Percentiles rank a stretch among this genome's conserved stretches.
phyloP scores from a whole-genome alignment of 2,113 vertebrate genomes.

The Lepisosteus osseus region DNA sequence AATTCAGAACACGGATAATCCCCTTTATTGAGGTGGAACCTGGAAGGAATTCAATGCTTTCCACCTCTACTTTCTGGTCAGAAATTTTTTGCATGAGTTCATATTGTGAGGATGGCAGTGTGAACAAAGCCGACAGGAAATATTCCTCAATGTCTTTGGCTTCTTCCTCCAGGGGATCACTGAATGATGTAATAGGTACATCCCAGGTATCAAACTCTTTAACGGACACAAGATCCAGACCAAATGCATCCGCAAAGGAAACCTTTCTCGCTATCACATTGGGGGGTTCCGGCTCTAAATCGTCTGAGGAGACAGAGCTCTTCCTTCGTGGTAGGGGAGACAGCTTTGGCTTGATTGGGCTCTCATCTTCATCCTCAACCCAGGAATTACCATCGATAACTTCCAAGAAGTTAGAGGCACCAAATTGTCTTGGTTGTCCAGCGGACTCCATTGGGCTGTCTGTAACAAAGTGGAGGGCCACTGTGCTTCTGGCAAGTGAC shows the following conservation, averaged over 20 bases:
- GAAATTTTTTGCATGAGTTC: conserved; percentile 75
- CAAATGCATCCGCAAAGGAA: conserved; percentile 93
- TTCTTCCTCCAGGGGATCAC: conserved; percentile 41
- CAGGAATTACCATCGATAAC: conserved; percentile 50
- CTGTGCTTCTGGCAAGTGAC: conserved; percentile 67
- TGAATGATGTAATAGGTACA: conserved; percentile 41
- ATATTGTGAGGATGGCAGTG: conserved; percentile 66
- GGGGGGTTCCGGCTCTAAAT: conserved; percentile 62
- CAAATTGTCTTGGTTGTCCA: conserved; percentile 56
- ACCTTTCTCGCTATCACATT: conserved; percentile 73
- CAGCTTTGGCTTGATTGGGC: conserved; percentile 52
- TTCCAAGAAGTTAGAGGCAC: conserved; percentile 66
- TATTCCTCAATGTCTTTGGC: conserved; percentile 64
- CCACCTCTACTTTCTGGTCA: conserved; percentile 76
- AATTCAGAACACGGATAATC: conserved; percentile 81
- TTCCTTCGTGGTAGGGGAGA: conserved; percentile 61
- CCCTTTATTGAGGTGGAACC: conserved; percentile 76
- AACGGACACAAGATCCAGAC: conserved; percentile 87
- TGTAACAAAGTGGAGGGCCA: conserved; percentile 68
- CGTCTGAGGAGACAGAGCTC: conserved; percentile 72
- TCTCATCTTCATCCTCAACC: conserved; percentile 62
- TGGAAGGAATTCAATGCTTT: conserved; percentile 75
- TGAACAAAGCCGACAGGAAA: conserved; percentile 77
- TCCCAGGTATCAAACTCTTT: conserved; percentile 85
- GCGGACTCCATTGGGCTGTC: conserved; percentile 81